Conservation (phyloP, 2,797 vertebrate species). For the Parauchenoglanis ngamensis region DNA sequence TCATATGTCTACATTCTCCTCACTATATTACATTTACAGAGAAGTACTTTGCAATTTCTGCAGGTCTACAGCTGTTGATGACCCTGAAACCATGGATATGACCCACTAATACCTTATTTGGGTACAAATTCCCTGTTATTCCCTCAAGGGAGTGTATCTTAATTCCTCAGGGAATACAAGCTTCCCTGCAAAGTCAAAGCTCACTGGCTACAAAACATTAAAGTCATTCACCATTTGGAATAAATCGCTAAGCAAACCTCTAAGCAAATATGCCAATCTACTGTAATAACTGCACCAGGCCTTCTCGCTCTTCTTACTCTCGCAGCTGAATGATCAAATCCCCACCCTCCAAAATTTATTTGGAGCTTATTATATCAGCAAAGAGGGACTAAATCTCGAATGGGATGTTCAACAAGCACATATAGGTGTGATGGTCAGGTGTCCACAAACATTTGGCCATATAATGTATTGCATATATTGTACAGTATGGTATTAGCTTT, state of each 20-base stretch:
- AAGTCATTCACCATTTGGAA: not conserved
- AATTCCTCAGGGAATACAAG: not conserved
- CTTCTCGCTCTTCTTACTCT: not conserved
- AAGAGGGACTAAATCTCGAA: not conserved
- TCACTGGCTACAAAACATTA: not conserved
- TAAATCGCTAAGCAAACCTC: not conserved
- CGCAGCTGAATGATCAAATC: not conserved
- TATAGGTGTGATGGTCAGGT: not conserved
- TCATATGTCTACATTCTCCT: not conserved
- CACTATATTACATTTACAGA: not conserved
- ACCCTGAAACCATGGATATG: not conserved
- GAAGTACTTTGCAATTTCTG: not conserved
- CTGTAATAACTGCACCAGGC: not conserved
- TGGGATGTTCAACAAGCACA: not conserved
- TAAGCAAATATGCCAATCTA: not conserved
- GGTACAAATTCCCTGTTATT: not conserved
- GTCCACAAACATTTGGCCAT: not conserved
- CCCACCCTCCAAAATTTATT: not conserved
- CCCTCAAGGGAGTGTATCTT: not conserved
- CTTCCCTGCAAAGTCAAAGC: not conserved
- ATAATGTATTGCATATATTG: not conserved
- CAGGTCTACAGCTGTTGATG: not conserved
- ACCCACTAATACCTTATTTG: not conserved
- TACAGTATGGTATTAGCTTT: not conserved
- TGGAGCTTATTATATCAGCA: not conserved